phyloP scores from a whole-genome alignment of 1,140 invertebrate species.

The Drosophila sturtevanti region DNA sequence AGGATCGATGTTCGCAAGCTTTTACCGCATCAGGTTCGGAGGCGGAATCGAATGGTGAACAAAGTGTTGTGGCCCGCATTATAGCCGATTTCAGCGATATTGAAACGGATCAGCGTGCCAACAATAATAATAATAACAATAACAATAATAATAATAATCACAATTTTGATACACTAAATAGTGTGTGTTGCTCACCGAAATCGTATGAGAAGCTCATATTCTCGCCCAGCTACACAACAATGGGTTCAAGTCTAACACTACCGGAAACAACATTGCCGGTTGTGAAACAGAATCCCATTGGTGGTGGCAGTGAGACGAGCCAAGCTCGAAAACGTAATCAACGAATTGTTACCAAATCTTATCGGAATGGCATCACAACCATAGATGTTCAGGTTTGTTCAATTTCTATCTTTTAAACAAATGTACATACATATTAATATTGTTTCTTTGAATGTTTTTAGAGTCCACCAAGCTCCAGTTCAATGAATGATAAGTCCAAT shows the following conservation, averaged over 20 bases:
- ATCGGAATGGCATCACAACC: conserved; percentile 74
- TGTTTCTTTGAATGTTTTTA: conserved; percentile 3
- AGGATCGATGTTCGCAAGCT: conserved; percentile 53
- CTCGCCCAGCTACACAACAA: conserved; percentile 46
- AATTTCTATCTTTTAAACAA: no score
- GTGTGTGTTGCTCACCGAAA: conserved; percentile 28
- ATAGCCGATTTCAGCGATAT: conserved; percentile 81
- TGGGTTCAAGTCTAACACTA: conserved; percentile 34
- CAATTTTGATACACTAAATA: conserved; percentile 24
- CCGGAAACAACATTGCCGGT: conserved; percentile 58
- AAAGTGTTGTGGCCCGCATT: conserved; percentile 78
- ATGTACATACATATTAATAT: not conserved
- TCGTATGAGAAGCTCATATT: conserved; percentile 60
- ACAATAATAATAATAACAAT: conserved; percentile 27
- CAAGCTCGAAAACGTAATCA: conserved; percentile 68
- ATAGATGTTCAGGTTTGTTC: conserved; percentile 67
- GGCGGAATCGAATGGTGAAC: conserved; percentile 59
- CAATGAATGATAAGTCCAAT: conserved; percentile 83
- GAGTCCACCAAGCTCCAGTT: conserved; percentile 50
- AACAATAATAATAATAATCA: conserved; percentile 22
- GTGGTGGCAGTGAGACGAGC: conserved; percentile 45
- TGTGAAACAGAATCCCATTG: conserved; percentile 29
- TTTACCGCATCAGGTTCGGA: conserved; percentile 57
- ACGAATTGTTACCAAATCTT: conserved; percentile 78
- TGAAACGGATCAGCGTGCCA: conserved; percentile 66